Conservation (phyloP, 2,888 invertebrate species). For the Phengaris arion region DNA sequence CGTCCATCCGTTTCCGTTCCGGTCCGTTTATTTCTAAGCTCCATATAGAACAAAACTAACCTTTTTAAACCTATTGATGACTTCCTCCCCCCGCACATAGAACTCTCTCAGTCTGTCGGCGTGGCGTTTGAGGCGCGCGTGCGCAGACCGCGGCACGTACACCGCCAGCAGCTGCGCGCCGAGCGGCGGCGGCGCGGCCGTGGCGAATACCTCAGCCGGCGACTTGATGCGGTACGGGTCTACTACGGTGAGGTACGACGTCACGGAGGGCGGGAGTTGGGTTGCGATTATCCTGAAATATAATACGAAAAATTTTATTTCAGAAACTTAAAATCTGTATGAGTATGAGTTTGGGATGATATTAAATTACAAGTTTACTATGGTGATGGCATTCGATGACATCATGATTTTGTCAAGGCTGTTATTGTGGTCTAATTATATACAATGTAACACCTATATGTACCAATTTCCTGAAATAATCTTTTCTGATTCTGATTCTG, state of each 20-base stretch:
- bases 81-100: constrained; percentile 64
- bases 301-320: no score
- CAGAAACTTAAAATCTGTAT: no score
- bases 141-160: constrained; percentile 84
- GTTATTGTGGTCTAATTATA: no score
- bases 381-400: no score
- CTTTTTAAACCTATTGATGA: constrained; percentile 68
- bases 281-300: constrained; percentile 87
- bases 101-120: constrained; percentile 61
- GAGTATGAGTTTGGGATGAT: no score
- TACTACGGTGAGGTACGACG: constrained; percentile 88
- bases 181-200: constrained; percentile 86
- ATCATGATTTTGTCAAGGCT: no score
- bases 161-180: constrained; percentile 90
- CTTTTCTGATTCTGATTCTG: no score
- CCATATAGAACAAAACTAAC: constrained; percentile 41
- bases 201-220: constrained; percentile 84
- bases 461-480: no score
- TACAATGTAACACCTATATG: no score
- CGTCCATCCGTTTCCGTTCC: no score
- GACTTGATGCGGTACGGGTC: constrained; percentile 92
- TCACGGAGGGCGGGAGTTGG: constrained; percentile 85
- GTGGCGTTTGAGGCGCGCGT: constrained; percentile 69
- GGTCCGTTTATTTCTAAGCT: no score
- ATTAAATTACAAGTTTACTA: no score